These are phyloP conservation scores for Andrena bicolor DNA, from an alignment of 2,888 invertebrate genomes.

Conservation along the genomic window DNA sequence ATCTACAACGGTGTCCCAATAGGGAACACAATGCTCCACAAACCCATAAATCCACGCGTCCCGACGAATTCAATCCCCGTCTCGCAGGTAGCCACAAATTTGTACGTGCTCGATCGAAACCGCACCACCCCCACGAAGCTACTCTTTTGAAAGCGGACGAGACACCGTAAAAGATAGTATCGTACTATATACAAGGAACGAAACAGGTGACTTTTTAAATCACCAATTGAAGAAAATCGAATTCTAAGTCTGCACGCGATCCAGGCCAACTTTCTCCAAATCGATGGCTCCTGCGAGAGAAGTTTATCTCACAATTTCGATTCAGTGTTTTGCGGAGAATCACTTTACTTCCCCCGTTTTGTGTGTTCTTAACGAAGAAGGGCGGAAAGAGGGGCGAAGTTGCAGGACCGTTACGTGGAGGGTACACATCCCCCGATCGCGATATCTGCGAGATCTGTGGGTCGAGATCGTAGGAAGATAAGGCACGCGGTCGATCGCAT, in stretches of 20 bases:
- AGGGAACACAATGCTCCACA: conserved; percentile 37
- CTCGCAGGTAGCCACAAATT: conserved; percentile 71
- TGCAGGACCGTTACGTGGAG: conserved; percentile 29
- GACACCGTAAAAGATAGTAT: too few species aligned
- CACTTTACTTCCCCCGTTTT: too few species aligned
- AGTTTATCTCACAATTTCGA: too few species aligned
- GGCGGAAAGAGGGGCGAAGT: background rate
- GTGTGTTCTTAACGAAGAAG: too few species aligned
- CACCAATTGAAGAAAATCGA: too few species aligned
- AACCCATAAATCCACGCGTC: conserved; percentile 50
- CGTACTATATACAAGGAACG: background rate
- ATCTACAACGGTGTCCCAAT: conserved; percentile 1
- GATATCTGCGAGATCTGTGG: conserved; percentile 49
- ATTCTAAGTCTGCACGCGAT: too few species aligned
- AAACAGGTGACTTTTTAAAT: background rate
- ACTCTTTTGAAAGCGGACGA: too few species aligned
- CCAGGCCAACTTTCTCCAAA: too few species aligned
- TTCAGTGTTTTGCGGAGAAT: too few species aligned
- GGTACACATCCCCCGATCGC: conserved; percentile 30
- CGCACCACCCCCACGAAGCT: conserved; percentile 33
- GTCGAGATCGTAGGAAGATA: conserved; percentile 65
- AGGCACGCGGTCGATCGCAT: conserved; percentile 44
- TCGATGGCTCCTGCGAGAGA: too few species aligned
- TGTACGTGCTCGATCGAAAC: conserved; percentile 49
- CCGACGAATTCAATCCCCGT: conserved; percentile 52